Evolutionary conservation across 2,888 invertebrate genomes (phyloP).

Genomic region (Julus scandinavius): DNA sequence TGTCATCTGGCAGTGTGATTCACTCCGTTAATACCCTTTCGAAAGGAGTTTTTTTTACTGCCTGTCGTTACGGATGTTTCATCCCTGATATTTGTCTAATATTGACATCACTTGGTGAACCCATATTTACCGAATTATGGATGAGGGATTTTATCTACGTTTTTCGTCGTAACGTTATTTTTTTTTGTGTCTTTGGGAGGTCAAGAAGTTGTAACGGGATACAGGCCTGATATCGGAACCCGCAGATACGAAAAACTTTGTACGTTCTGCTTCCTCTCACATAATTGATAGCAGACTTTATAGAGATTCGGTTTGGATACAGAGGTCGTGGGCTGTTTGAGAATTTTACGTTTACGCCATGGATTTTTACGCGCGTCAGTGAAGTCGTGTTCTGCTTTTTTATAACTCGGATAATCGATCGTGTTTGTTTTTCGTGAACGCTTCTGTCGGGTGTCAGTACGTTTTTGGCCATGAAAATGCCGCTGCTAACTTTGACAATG

Average conservation of each 20-base stretch:
- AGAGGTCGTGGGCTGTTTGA: not conserved
- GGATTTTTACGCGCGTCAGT: not conserved
- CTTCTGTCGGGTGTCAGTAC: not conserved
- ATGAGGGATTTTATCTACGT: not conserved
- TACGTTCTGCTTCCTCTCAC: too few relatives aligned
- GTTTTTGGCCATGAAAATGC: conserved; percentile 51
- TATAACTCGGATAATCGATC: not conserved
- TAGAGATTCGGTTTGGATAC: not conserved
- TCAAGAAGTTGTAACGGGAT: not conserved
- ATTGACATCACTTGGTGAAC: not conserved
- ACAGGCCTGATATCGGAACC: not conserved
- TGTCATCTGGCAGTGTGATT: not conserved
- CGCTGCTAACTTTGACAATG: conserved; percentile 52
- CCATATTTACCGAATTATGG: not conserved
- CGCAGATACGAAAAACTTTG: not conserved
- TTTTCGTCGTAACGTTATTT: not conserved
- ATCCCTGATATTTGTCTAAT: too few relatives aligned
- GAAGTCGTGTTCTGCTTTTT: not conserved
- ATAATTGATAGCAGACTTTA: too few relatives aligned
- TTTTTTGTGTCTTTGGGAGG: not conserved
- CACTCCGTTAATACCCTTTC: not conserved
- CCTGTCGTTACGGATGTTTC: not conserved
- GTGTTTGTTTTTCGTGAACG: not conserved
- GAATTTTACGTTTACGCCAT: not conserved
- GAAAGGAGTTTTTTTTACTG: too few relatives aligned